Conservation (phyloP, 2,888 invertebrate genomes). For the Drosophila borealis region DNA sequence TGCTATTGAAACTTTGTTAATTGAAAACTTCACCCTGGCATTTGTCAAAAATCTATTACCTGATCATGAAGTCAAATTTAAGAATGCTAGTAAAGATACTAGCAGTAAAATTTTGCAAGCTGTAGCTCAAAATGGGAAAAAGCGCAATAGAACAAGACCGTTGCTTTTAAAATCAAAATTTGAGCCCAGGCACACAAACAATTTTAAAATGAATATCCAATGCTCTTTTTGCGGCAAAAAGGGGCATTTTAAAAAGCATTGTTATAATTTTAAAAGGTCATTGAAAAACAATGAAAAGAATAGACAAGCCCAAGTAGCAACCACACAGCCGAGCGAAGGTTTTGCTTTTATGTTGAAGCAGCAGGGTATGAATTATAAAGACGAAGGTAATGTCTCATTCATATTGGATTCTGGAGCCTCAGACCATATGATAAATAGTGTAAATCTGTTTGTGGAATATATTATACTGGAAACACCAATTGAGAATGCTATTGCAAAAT, state of each 20-base stretch:
- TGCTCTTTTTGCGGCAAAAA: conserved; percentile 11
- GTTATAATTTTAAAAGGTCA: background rate
- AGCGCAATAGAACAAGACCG: too few relatives aligned
- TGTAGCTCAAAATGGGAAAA: too few relatives aligned
- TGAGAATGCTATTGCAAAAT: conserved; percentile 15
- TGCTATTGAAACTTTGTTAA: conserved; percentile 25
- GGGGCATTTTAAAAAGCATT: conserved; percentile 11
- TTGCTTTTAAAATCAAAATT: background rate
- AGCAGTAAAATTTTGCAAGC: conserved; percentile 2
- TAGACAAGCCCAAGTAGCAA: conserved; percentile 8
- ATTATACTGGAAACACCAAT: background rate
- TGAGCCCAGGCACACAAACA: background rate
- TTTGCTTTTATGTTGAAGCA: conserved; percentile 16
- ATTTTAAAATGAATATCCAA: conserved; percentile 5
- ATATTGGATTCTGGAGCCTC: conserved; percentile 18
- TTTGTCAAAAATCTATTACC: conserved; percentile 33
- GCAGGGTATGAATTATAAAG: background rate
- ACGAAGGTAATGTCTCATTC: background rate
- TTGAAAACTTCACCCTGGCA: conserved; percentile 15
- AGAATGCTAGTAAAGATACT: conserved; percentile 16
- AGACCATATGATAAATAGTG: conserved; percentile 9
- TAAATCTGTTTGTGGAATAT: conserved; percentile 10
- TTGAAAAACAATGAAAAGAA: conserved; percentile 2
- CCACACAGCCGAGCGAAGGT: background rate
- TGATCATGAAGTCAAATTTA: conserved; percentile 30